Percentiles rank a stretch among this genome's conserved stretches.
Evolutionary conservation across 2,888 invertebrate species (phyloP).

Genomic region (Pedicia rivosa): DNA sequence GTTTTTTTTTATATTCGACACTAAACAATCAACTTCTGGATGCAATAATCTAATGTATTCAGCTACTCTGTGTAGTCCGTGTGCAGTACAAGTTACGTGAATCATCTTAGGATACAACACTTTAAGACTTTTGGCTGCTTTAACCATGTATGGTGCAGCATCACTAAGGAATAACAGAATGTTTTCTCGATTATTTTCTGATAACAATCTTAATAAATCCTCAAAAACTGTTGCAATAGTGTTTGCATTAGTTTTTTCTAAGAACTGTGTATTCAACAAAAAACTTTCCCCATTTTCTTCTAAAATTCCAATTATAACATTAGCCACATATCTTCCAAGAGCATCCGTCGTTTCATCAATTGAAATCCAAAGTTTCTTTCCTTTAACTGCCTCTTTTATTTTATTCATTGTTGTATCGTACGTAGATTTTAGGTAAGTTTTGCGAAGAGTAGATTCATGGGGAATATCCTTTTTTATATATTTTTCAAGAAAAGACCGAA

Average conservation of each 20-base stretch:
- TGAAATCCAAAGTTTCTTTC: background rate
- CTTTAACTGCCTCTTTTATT: background rate
- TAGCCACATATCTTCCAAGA: background rate
- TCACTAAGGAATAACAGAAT: too few relatives aligned
- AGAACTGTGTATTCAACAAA: background rate
- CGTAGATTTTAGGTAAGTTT: background rate
- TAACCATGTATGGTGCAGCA: too few relatives aligned
- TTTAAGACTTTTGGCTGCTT: too few relatives aligned
- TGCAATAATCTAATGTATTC: slow-evolving; percentile 15
- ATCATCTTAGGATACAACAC: too few relatives aligned
- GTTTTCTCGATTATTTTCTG: too few relatives aligned
- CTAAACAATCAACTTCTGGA: slow-evolving; percentile 15
- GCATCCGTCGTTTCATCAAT: slow-evolving; percentile 1
- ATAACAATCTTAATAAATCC: too few relatives aligned
- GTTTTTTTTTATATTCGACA: slow-evolving; percentile 16
- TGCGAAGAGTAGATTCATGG: background rate
- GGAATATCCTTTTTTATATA: background rate
- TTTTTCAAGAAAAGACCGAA: background rate
- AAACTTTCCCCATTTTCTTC: background rate
- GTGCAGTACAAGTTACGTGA: slow-evolving; percentile 15
- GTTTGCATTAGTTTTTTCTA: background rate
- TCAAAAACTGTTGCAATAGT: background rate
- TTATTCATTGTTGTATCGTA: background rate
- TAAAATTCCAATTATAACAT: slow-evolving; percentile 1
- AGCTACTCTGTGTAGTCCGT: slow-evolving; percentile 17